Base-by-base conservation (phyloP, 2,888 invertebrate species). In the Ormyrus thymus region DNA sequence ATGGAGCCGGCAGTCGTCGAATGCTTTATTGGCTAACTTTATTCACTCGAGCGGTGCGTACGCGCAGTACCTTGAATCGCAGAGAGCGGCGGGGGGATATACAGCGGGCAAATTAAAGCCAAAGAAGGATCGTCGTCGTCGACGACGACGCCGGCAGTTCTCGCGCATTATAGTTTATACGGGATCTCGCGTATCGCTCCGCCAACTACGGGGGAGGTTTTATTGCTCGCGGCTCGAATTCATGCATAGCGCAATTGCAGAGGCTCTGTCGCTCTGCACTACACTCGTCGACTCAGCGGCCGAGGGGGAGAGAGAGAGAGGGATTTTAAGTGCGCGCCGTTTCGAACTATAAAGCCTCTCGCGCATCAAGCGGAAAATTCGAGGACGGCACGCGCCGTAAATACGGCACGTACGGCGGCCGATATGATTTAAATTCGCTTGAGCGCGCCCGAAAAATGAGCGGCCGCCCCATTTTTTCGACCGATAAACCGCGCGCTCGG, bases 1-100 rank as follows among this genome's bases (percentile, higher is more conserved):
- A 29, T 29, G 29, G 11, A 11, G 9, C 7, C n/a, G 7, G 15
- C 51, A 10, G 46, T 8, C 56, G 56, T n/a, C 76, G 50, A 50
- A 50, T 79, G 85, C 84, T 86, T 86, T 85, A 86, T 85, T 83
- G 84, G 83, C 83, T 83, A 86, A 86, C 84, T 86, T 86, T 85
- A 86, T 86, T 85, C 84, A 83, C 81, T 83, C 83, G 83, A 83
- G 45, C 5, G 11, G 11, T 51, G 15, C 4, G 7, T 7, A 1
- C 0, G 8, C 13, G 45, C 3, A 48, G 43, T 11, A 6, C 8
- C 45, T 13, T 46, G 58, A 13, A 48, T n/a, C 9, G 15, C 1
- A 9, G 43, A 13, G 29, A 29, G 6, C 62, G 58, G 13, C 11
- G 29, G 29, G 29, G 29, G 29, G 29, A 29, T 65, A 29, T 29